Conservation (phyloP, 2,113 vertebrate species). For the Chroicocephalus ridibundus region DNA sequence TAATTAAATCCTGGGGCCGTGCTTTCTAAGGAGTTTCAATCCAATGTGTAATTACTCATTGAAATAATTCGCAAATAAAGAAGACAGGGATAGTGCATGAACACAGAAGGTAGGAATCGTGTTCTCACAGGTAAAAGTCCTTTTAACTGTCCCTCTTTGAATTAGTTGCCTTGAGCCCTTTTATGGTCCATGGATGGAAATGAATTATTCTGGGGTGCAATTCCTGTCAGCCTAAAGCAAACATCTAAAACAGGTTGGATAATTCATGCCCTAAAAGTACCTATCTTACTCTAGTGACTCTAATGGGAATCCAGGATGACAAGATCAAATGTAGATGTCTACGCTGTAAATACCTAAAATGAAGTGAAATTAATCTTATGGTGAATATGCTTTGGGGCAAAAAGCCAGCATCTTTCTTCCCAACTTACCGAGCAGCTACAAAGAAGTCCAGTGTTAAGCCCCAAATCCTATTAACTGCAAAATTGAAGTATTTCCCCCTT, state of each 20-base stretch:
- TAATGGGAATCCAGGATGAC: not conserved
- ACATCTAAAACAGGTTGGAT: not conserved
- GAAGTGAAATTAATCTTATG: not conserved
- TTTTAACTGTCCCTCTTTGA: not conserved
- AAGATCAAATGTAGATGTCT: not conserved
- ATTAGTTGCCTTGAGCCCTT: not conserved
- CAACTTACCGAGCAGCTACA: not conserved
- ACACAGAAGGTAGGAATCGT: not conserved
- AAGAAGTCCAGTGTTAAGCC: not conserved
- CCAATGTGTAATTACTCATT: not conserved
- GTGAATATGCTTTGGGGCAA: not conserved
- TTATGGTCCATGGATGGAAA: not conserved
- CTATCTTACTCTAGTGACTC: not conserved
- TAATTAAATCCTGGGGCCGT: conserved; percentile 16
- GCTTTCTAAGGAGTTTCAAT: not conserved
- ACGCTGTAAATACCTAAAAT: not conserved
- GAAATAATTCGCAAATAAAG: conserved; percentile 1
- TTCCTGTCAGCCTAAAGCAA: not conserved
- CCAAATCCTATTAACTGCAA: not conserved
- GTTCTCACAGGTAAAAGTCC: not conserved
- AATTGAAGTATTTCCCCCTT: not conserved
- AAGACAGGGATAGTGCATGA: not conserved
- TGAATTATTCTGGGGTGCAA: not conserved
- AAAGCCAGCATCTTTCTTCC: not conserved
- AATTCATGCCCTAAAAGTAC: not conserved